Evolutionary conservation across 2,113 vertebrate species (phyloP), one percentile per base, ranked within the genome.

Genomic region (Pungitius pungitius): DNA sequence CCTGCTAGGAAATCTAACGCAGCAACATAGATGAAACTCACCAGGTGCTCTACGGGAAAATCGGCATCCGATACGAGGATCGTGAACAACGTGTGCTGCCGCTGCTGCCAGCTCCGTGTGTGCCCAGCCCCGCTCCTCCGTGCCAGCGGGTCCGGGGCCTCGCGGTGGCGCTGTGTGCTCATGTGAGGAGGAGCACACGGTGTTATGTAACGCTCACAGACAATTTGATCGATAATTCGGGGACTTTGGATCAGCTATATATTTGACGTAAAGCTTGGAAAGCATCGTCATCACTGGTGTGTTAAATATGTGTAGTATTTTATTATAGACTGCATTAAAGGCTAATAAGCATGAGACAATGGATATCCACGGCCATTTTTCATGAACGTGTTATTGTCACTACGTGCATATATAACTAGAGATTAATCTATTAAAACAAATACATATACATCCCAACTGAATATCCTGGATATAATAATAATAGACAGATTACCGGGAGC

Each of bases 61-160:
- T 56, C 56, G 65, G 81, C 85, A 89, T 89, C 88, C 78, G 86
- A 82, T 73, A 27, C 18, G 70, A 69, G 49, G 79, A 57, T 85
- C 73, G 43, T 42, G 76, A 52, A 54, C 58, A 52, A 56, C 63
- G 49, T 73, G n/a, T 35, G 69, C 62, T 40, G 75, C 26, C n/a
- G 60, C 68, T 70, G 57, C 68, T 82, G 71, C 75, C n/a, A 54
- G 40, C 65, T 69, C 55, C 58, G 2, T 30, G 2, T 30, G 68
- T 81, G 89, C 93, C 91, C 89, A 87, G 77, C 91, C 92, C 90
- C 26, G 73, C 63, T 85, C 52, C 73, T 45, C 24, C 56, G n/a
- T 81, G 42, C 3, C 55, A 7, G 55, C 0, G 64, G 2, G 78
- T 75, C 83, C 88, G 86, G n/a, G 52, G 83, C 81, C 92, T 76